Conservation (phyloP, 2,797 vertebrate genomes). For the Petrocephalus sullivani region DNA sequence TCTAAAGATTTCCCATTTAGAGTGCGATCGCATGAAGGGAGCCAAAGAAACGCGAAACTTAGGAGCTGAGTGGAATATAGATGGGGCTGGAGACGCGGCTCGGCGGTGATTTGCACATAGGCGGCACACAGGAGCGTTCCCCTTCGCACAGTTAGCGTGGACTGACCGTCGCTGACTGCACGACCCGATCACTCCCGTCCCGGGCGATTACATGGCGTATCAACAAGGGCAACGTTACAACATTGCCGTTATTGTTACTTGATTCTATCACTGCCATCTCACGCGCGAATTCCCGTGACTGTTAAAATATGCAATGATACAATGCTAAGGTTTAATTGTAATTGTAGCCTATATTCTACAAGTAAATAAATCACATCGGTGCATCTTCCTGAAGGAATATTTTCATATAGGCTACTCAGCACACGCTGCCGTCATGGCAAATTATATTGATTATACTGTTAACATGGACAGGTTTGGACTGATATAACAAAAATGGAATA, state of each 20-base stretch:
- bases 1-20: constrained; percentile 25
- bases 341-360: neutral
- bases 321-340: neutral
- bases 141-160: constrained; percentile 29
- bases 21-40: constrained; percentile 40
- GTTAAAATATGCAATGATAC: neutral
- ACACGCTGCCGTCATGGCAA: neutral
- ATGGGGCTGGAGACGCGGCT: constrained; percentile 58
- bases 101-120: constrained; percentile 52
- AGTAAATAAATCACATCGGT: neutral
- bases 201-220: constrained; percentile 11
- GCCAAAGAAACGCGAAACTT: constrained; percentile 66
- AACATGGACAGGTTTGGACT: neutral
- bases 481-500: neutral
- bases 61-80: constrained; percentile 71
- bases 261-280: neutral
- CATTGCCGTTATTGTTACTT: neutral
- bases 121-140: constrained; percentile 15
- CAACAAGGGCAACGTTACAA: constrained; percentile 13
- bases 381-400: neutral
- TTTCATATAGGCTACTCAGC: constrained; percentile 6
- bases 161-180: constrained; percentile 28
- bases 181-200: constrained; percentile 19
- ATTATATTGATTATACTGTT: neutral
- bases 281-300: neutral